These are phyloP conservation scores for Neotoxoptera formosana DNA, from an alignment of 1,140 invertebrate genomes.

Conservation along the genomic window DNA sequence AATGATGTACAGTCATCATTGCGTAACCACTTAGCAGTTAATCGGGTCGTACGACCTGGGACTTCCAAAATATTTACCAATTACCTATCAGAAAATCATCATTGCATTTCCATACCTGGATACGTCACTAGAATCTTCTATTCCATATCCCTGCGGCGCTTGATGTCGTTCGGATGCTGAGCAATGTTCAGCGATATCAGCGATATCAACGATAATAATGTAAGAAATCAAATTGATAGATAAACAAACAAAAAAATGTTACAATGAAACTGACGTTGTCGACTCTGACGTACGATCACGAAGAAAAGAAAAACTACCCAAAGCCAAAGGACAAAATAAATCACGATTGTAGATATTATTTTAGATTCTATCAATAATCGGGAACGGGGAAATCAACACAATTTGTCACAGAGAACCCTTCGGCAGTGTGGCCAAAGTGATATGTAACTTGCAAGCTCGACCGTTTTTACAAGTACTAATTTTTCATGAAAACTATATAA, in stretches of 20 bases:
- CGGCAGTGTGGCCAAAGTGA: slow-evolving; percentile 47
- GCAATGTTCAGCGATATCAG: too few relatives aligned
- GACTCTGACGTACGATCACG: not conserved
- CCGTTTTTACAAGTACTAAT: not conserved
- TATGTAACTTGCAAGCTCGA: not conserved
- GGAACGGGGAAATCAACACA: not conserved
- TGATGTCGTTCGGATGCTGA: not conserved
- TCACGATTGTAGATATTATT: not conserved
- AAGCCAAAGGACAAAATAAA: not conserved
- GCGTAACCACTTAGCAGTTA: not conserved
- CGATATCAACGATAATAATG: too few relatives aligned
- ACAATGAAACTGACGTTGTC: not conserved
- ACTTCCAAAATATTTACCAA: not conserved
- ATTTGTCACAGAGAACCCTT: not conserved
- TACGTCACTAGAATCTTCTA: not conserved
- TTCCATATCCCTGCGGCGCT: not conserved
- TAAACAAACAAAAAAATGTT: not conserved
- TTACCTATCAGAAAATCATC: not conserved
- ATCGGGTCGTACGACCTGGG: not conserved
- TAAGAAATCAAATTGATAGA: not conserved
- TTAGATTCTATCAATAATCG: not conserved
- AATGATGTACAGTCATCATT: not conserved
- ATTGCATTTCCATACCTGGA: not conserved
- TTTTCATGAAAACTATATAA: not conserved
- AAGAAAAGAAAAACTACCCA: not conserved